Evolutionary conservation across 2,888 invertebrate genomes (phyloP), one percentile per base, ranked within the genome.

Genomic region (Ichneumon xanthorius): DNA sequence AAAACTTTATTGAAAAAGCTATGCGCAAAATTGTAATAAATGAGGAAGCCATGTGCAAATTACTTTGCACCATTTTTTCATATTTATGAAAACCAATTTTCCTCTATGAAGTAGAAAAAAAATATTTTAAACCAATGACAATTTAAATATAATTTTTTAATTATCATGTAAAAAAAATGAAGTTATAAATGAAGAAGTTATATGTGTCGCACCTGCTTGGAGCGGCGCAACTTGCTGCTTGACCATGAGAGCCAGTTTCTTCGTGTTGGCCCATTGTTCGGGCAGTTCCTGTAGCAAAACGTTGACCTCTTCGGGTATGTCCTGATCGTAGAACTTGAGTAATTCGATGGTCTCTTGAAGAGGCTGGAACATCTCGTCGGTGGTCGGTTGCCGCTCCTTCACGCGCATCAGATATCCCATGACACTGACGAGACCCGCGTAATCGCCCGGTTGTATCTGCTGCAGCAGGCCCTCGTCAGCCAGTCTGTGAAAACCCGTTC

Each of bases 341-440:
- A 99, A 95, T 90, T 98, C 98, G 89, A 99, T 98, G 7, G 98
- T 99, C 93, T 98, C 98, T 89, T 98, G 97, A 78, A 99, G 95
- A 0, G 99, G 99, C 85, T 97, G 97, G 93, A 99, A 99, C 98
- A 99, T 99, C 89, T 98, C 98, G 92, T 99, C 99, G 0, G 99
- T 99, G 14, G 96, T 96, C 3, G 96, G 95, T 88, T 98, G 97
- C 55, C 99, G 95, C 91, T 99, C 99, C 94, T 98, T 98, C 0
- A 99, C 98, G 90, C 98, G 96, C 95, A 98, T 96, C 40, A 99
- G 95, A 93, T 97, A 98, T 6, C 97, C 98, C 99, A 99, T 99
- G n/a, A 98, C 97, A 89, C 96, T 97, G 2, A 99, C 98, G 75
- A 99, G 95, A 2, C 97, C 97, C 82, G 96, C 96, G 90, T 99